phyloP scores from a whole-genome alignment of 2,797 vertebrate species.

The Remorina albescens region DNA sequence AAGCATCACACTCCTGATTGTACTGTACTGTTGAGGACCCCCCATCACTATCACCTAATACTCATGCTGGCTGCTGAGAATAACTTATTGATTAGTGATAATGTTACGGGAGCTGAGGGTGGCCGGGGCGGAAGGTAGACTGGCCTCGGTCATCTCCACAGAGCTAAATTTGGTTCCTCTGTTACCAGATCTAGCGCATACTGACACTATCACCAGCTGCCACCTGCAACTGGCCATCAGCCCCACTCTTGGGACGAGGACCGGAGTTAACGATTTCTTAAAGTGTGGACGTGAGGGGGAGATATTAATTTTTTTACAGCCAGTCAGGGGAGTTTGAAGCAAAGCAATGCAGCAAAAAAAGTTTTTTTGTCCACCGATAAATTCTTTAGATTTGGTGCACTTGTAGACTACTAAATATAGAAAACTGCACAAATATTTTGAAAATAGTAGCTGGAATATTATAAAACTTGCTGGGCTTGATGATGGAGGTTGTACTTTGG shows the following conservation, averaged over 20 bases:
- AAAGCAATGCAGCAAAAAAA: conserved; percentile 31
- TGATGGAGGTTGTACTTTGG: conserved; percentile 43
- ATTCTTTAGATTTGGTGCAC: conserved; percentile 30
- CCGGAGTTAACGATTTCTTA: conserved; percentile 15
- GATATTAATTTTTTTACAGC: neutral
- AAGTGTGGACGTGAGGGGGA: conserved; percentile 3
- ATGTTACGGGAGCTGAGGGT: conserved; percentile 81
- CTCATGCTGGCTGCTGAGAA: conserved; percentile 74
- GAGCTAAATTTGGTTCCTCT: conserved; percentile 79
- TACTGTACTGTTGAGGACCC: conserved; percentile 82
- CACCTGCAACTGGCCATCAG: conserved; percentile 59
- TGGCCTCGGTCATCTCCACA: conserved; percentile 77
- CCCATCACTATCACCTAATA: conserved; percentile 78
- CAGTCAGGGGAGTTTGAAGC: conserved; percentile 23
- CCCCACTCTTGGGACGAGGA: conserved; percentile 32
- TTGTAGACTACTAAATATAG: conserved; percentile 33
- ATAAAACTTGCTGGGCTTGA: conserved; percentile 37
- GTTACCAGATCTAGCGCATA: conserved; percentile 76
- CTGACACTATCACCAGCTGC: conserved; percentile 68
- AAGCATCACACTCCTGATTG: conserved; percentile 82
- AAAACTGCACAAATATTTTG: conserved; percentile 32
- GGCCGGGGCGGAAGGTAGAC: conserved; percentile 78
- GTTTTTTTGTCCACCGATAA: conserved; percentile 11
- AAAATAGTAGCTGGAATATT: conserved; percentile 35
- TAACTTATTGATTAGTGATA: conserved; percentile 81